phyloP scores from a whole-genome alignment of 2,888 invertebrate genomes.

The Lycocerus yunnanus region DNA sequence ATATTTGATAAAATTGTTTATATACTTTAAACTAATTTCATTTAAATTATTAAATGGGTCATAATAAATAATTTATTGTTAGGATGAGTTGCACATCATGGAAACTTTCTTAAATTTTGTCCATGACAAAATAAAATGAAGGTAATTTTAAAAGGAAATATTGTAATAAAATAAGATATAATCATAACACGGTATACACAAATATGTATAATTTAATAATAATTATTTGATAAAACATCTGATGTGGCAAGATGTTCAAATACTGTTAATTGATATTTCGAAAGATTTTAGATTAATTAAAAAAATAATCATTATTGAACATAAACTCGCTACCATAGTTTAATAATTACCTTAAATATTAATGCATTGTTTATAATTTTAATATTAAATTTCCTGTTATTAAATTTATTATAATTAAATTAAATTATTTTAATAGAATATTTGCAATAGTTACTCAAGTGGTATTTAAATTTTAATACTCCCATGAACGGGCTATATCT shows the following conservation, averaged over 20 bases:
- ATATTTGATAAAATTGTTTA: background rate
- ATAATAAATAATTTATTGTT: background rate
- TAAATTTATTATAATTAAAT: background rate
- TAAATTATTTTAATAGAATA: too few relatives aligned
- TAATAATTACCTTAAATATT: background rate
- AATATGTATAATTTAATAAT: background rate
- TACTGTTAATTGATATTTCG: background rate
- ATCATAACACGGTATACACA: conserved; percentile 8
- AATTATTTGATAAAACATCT: background rate
- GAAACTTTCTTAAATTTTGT: conserved; percentile 13
- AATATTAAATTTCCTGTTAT: background rate
- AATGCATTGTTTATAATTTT: background rate
- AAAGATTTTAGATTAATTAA: background rate
- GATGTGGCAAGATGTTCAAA: background rate
- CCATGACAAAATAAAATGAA: conserved; percentile 27
- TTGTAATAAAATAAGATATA: conserved; percentile 20
- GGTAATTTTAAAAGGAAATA: conserved; percentile 25
- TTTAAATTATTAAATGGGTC: background rate
- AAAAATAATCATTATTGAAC: too few relatives aligned
- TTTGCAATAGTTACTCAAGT: too few relatives aligned
- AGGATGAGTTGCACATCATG: background rate
- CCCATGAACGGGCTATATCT: too few relatives aligned
- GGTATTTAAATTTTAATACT: too few relatives aligned
- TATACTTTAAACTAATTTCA: background rate
- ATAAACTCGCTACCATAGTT: background rate